Conservation (phyloP, 2,113 vertebrate species). For the Fulica atra region DNA sequence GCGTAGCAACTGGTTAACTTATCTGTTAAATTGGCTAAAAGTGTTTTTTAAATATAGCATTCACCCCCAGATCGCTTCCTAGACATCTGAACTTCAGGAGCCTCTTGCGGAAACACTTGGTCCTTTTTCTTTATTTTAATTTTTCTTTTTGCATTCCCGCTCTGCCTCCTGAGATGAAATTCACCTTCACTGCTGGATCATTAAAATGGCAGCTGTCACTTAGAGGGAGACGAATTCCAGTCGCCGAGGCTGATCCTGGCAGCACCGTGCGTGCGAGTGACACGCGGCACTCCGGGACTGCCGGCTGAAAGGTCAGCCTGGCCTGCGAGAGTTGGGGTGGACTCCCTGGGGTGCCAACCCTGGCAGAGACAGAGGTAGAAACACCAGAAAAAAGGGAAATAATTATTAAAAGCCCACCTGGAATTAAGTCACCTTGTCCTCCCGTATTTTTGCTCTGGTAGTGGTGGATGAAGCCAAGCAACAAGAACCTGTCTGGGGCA, state of each 20-base stretch:
- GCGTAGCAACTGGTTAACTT: constrained; percentile 39
- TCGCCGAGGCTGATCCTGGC: constrained; percentile 29
- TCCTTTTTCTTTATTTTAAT: background rate
- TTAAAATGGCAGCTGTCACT: constrained; percentile 57
- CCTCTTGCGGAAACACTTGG: background rate
- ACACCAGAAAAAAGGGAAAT: background rate
- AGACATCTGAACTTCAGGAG: constrained; percentile 41
- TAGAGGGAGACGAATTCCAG: constrained; percentile 24
- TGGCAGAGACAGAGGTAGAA: background rate
- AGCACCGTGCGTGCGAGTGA: background rate
- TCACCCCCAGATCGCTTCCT: constrained; percentile 18
- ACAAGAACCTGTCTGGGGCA: rapidly evolving
- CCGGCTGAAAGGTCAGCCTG: background rate
- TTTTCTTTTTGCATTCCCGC: background rate
- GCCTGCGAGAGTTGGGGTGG: background rate
- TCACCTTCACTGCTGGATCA: constrained; percentile 15
- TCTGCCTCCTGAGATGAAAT: constrained; percentile 31
- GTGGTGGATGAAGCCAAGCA: background rate
- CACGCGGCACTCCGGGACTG: background rate
- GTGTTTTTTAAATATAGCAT: constrained; percentile 30
- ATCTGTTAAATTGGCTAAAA: constrained; percentile 43
- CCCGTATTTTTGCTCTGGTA: background rate
- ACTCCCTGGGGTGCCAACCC: background rate
- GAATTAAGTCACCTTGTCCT: background rate
- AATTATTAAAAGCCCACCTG: background rate